These are phyloP conservation scores for Seira ritae DNA, from an alignment of 2,888 invertebrate species.

Conservation along the genomic window DNA sequence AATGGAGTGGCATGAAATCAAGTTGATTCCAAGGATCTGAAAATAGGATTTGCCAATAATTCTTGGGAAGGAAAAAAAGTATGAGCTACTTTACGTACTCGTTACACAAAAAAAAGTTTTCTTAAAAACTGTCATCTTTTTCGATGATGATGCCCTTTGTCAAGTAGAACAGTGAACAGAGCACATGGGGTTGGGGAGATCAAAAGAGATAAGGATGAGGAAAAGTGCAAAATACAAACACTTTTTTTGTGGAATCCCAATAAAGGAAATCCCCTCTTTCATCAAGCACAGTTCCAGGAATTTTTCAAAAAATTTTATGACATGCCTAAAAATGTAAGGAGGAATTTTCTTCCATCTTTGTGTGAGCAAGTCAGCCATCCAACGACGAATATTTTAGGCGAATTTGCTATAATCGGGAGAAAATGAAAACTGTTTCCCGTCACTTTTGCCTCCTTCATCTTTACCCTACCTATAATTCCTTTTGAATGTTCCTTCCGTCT, in stretches of 20 bases:
- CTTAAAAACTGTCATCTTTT: neutral
- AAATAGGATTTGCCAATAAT: conserved; percentile 26
- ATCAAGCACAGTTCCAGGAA: neutral
- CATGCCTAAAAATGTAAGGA: neutral
- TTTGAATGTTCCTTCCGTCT: conserved; percentile 30
- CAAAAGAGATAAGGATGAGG: neutral
- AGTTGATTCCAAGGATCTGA: conserved; percentile 18
- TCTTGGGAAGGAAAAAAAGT: neutral
- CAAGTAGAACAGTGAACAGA: too few species aligned
- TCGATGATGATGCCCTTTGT: neutral
- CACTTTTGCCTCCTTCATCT: neutral
- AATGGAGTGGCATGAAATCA: conserved; percentile 29
- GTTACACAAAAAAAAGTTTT: neutral
- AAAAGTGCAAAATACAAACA: neutral
- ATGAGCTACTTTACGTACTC: conserved; percentile 1
- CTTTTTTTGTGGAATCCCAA: too few species aligned
- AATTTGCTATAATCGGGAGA: neutral
- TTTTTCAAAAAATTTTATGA: conserved; percentile 3
- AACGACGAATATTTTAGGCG: neutral
- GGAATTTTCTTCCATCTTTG: too few species aligned
- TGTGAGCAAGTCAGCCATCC: too few species aligned
- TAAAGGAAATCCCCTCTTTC: too few species aligned
- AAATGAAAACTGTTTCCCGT: neutral
- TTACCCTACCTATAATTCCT: conserved; percentile 16
- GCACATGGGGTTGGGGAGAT: too few species aligned